Conservation (phyloP, 2,113 vertebrate species). For the Atrichornis clamosus region DNA sequence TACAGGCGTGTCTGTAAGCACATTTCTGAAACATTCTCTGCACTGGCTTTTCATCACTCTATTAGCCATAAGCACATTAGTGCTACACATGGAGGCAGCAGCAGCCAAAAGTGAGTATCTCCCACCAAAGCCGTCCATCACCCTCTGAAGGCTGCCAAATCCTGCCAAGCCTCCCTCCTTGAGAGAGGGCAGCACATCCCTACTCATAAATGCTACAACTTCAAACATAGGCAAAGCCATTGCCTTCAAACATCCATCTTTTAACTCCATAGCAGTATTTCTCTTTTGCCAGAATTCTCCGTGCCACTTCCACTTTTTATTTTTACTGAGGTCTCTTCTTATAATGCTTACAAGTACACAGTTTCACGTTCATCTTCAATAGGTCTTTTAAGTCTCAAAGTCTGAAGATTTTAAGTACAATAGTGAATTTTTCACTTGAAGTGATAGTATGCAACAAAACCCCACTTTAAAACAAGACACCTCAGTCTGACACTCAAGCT, state of each 20-base stretch:
- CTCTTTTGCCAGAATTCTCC: background rate
- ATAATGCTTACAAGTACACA: background rate
- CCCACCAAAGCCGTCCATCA: background rate
- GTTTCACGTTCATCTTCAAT: conserved; percentile 29
- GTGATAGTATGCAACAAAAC: background rate
- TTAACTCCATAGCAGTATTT: background rate
- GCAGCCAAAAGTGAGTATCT: background rate
- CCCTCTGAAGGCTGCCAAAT: background rate
- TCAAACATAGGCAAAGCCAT: background rate
- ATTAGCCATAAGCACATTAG: background rate
- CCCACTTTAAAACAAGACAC: background rate
- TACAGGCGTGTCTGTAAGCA: background rate
- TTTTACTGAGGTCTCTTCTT: background rate
- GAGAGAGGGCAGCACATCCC: background rate
- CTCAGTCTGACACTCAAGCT: background rate
- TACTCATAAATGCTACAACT: background rate
- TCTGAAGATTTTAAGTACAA: background rate
- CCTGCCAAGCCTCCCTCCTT: background rate
- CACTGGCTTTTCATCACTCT: background rate
- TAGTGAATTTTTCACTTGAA: conserved; percentile 5
- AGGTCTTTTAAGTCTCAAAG: conserved; percentile 11
- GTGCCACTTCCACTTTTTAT: background rate
- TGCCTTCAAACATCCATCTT: background rate
- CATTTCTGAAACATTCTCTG: background rate
- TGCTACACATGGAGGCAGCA: background rate